Evolutionary conservation across 2,888 invertebrate genomes (phyloP), one percentile per base, ranked within the genome.

Genomic region (Xylophagus ater): DNA sequence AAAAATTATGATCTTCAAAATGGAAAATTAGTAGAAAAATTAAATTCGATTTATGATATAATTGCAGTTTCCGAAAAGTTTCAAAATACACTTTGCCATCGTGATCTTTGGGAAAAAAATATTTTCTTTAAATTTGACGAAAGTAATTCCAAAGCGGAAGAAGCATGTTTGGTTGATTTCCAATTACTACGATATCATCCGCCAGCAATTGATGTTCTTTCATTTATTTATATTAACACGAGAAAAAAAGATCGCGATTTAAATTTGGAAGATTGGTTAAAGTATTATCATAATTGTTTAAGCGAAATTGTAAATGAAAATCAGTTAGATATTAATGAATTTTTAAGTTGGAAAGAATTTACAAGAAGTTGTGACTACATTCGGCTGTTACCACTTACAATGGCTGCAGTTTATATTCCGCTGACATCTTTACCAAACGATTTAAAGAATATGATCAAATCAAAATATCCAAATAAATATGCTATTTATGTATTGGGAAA

Each of bases 101-200:
- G 60, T 2, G 65, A 65, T 47, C 47, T 57, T 5, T 65, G 64
- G 65, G 54, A 54, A 41, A 56, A 59, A 4, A 65, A 65, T 47
- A 55, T 65, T 20, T 53, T 65, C 33, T 64, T 53, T 41, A 45
- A 53, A 7, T 57, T 52, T n/a, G 45, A 46, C 3, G 24, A 37
- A 5, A 13, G 15, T 6, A 24, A 32, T n/a, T 26, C 24, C 3
- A 29, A 25, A 57, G 63, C 34, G 54, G 62, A 65, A 2, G 51
- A 58, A 0, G 58, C 58, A 5, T 71, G 71, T 41, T 50, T 75
- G 19, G 64, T 75, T 2, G 75, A 75, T 51, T 75, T 69, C 47
- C 75, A 75, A 49, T 48, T 72, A 38, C 51, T 65, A 1, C 61
- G 70, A n/a, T 76, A 74, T 43, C 61, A 62, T 14, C 70, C 74